Conservation (phyloP, 1,140 invertebrate genomes). For the Samia ricini region DNA sequence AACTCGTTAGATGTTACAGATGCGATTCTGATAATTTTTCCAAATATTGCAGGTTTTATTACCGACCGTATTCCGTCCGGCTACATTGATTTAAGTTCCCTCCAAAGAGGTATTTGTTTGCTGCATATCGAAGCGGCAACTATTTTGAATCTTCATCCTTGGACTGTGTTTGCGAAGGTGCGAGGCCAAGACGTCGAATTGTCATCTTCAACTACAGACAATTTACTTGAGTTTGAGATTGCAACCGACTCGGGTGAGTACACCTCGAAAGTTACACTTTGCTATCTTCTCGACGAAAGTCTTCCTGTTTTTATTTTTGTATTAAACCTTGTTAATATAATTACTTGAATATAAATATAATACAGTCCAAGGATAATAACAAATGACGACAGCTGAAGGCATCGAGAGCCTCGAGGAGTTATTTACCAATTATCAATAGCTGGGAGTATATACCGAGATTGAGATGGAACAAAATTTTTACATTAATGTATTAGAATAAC, state of each 20-base stretch:
- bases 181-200: slow-evolving; percentile 31
- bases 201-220: slow-evolving; percentile 15
- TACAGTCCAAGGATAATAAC: too few relatives aligned
- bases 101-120: slow-evolving; percentile 25
- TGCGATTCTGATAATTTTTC: neutral
- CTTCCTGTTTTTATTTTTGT: too few relatives aligned
- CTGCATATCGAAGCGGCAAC: slow-evolving; percentile 28
- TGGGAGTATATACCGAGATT: too few relatives aligned
- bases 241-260: neutral
- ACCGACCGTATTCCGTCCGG: slow-evolving; percentile 23
- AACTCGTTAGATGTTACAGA: neutral
- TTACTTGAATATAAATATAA: too few relatives aligned
- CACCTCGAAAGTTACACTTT: too few relatives aligned
- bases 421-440: too few relatives aligned
- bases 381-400: too few relatives aligned
- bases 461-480: too few relatives aligned
- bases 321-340: too few relatives aligned
- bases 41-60: slow-evolving; percentile 38
- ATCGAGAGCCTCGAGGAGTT: too few relatives aligned
- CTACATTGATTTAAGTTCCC: slow-evolving; percentile 19
- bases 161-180: slow-evolving; percentile 45
- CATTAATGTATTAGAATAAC: too few relatives aligned
- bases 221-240: slow-evolving; percentile 13
- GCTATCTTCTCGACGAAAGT: neutral
- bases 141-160: slow-evolving; percentile 43